phyloP scores from a whole-genome alignment of 2,113 vertebrate genomes.

The Laticauda colubrina region DNA sequence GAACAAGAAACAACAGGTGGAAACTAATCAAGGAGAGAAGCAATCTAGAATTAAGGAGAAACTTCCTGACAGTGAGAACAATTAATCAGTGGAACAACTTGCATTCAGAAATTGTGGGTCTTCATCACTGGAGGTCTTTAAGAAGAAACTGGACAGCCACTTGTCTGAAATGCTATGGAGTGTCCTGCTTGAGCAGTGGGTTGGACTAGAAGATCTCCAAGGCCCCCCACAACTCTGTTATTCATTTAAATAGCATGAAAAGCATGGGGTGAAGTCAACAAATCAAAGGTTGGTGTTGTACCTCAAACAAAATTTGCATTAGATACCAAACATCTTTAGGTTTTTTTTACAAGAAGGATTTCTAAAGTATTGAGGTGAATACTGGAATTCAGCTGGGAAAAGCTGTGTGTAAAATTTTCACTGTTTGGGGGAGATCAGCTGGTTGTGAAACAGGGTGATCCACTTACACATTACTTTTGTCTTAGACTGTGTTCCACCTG shows the following conservation, averaged over 20 bases:
- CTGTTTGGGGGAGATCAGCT: not conserved
- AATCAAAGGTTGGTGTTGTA: not conserved
- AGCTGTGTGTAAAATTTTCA: not conserved
- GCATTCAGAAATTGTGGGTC: too few species aligned
- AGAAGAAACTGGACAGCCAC: too few species aligned
- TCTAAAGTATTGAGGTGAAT: not conserved
- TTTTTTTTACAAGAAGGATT: not conserved
- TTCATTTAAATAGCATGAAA: not conserved
- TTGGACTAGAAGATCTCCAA: too few species aligned
- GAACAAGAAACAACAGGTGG: too few species aligned
- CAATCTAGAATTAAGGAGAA: too few species aligned
- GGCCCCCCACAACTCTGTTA: too few species aligned
- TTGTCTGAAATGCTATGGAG: too few species aligned
- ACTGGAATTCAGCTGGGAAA: not conserved
- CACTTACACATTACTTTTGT: not conserved
- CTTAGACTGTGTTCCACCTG: not conserved
- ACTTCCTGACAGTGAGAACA: too few species aligned
- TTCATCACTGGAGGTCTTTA: too few species aligned
- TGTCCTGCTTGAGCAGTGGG: too few species aligned
- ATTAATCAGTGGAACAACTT: too few species aligned
- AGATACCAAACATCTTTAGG: not conserved
- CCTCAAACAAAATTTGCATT: not conserved
- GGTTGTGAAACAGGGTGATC: not conserved
- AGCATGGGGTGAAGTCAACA: not conserved
- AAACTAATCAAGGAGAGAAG: too few species aligned